A percentile compares a stretch with the other conserved stretches of the same genome.
Evolutionary conservation across 1,140 invertebrate species (phyloP).

Genomic region (Zaprionus lachaisei): DNA sequence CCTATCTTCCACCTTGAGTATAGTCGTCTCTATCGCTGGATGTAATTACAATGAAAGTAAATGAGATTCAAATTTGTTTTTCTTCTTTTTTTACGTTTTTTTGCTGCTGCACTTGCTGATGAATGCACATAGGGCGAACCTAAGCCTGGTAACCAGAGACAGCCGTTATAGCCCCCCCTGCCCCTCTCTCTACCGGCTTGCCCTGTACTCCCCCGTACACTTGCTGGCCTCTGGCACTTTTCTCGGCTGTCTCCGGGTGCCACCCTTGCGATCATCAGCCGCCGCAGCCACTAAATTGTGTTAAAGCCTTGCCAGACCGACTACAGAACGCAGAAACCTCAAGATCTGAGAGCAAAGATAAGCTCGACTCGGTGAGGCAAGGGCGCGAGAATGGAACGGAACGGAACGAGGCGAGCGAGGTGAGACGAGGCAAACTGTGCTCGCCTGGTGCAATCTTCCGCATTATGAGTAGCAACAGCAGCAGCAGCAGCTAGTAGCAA

Average conservation of each 20-base stretch:
- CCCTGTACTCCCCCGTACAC: not conserved
- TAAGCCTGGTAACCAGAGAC: constrained; percentile 58
- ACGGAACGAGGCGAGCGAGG: constrained; percentile 17
- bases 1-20: not conserved
- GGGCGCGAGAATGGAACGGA: constrained; percentile 38
- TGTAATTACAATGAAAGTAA: constrained; percentile 67
- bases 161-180: constrained; percentile 53
- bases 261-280: constrained; percentile 52
- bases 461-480: constrained; percentile 71
- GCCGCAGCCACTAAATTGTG: constrained; percentile 73
- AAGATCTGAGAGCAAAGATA: constrained; percentile 71
- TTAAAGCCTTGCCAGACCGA: constrained; percentile 71
- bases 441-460: constrained; percentile 78
- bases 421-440: constrained; percentile 27
- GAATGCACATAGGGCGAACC: constrained; percentile 32
- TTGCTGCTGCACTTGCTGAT: constrained; percentile 48
- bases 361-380: constrained; percentile 28
- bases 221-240: constrained; percentile 16
- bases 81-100: constrained; percentile 38
- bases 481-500: constrained; percentile 2
- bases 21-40: not conserved
- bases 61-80: constrained; percentile 69
- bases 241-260: constrained; percentile 40
- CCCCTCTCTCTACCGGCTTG: not conserved
- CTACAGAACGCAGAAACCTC: constrained; percentile 81